Percentiles rank a stretch among this genome's conserved stretches.
These are phyloP conservation scores for Sarcophaga bullata DNA, from an alignment of 1,140 invertebrate species.

Conservation along the genomic window DNA sequence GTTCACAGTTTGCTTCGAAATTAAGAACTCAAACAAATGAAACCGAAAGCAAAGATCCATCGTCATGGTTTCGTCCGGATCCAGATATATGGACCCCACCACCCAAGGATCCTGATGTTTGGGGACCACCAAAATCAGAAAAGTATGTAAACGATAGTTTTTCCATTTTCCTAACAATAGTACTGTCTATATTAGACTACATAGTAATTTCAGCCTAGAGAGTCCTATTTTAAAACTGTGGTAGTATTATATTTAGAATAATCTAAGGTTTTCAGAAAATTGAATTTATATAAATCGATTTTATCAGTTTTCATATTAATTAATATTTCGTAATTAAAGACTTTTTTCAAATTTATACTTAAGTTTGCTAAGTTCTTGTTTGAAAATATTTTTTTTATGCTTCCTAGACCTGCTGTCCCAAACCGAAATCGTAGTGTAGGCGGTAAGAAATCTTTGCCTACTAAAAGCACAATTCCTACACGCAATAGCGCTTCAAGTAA, in stretches of 20 bases:
- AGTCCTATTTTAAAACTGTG: no score
- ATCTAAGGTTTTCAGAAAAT: no score
- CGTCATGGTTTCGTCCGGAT: slow-evolving; percentile 66
- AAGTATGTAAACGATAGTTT: slow-evolving; percentile 36
- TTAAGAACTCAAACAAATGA: slow-evolving; percentile 55
- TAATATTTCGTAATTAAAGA: no score
- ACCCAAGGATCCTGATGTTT: slow-evolving; percentile 84
- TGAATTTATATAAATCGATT: no score
- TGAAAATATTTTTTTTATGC: not conserved
- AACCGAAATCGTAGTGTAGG: slow-evolving; percentile 44
- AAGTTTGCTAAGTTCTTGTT: not conserved
- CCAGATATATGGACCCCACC: slow-evolving; percentile 79
- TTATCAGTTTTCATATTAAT: no score
- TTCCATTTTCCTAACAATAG: no score
- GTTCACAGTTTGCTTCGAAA: slow-evolving; percentile 56
- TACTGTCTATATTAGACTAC: no score
- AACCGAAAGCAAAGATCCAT: slow-evolving; percentile 58
- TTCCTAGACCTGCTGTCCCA: slow-evolving; percentile 40
- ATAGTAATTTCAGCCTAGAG: no score
- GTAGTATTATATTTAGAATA: no score
- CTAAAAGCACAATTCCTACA: slow-evolving; percentile 58
- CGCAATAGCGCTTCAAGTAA: slow-evolving; percentile 42
- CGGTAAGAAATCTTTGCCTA: slow-evolving; percentile 38
- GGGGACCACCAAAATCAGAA: slow-evolving; percentile 84
- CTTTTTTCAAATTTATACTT: no score